Percentiles rank a stretch among this genome's conserved stretches.
Evolutionary conservation across 2,113 vertebrate species (phyloP).

Genomic region (Monopterus albus): DNA sequence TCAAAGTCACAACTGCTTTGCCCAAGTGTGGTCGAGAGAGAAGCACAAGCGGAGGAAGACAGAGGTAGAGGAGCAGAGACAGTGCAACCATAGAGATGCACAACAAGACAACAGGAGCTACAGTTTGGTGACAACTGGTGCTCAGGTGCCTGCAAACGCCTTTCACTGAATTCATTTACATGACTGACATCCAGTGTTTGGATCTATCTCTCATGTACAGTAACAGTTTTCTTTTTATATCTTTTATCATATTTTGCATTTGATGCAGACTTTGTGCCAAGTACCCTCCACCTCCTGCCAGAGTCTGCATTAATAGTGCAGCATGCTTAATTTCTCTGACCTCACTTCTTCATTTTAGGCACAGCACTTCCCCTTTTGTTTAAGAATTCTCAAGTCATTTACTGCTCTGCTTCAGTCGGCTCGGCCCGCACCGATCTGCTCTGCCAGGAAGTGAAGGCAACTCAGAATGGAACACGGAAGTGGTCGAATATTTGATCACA

Average conservation of each 20-base stretch:
- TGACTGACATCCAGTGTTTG: neutral
- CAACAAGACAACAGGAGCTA: neutral
- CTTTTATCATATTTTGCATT: conserved; percentile 3
- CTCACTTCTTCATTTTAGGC: conserved; percentile 70
- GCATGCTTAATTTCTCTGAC: conserved; percentile 45
- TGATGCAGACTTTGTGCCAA: neutral
- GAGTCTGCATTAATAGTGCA: conserved; percentile 24
- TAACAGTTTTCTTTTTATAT: neutral
- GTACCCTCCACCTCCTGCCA: neutral
- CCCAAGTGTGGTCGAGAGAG: neutral
- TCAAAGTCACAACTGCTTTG: too few species aligned
- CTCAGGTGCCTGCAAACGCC: too few species aligned
- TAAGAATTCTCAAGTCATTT: conserved; percentile 33
- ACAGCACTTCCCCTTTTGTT: conserved; percentile 66
- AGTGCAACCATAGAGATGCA: neutral
- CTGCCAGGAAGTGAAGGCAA: conserved; percentile 66
- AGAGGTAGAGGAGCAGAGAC: neutral
- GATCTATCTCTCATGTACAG: neutral
- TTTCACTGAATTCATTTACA: neutral
- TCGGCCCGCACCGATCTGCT: neutral
- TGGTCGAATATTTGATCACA: conserved; percentile 58
- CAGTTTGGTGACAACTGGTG: accelerated
- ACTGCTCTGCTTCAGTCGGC: conserved; percentile 17
- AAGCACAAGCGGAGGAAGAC: neutral
- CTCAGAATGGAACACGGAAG: conserved; percentile 81